phyloP scores from a whole-genome alignment of 2,797 vertebrate genomes.

The Cyprinodon diabolis region DNA sequence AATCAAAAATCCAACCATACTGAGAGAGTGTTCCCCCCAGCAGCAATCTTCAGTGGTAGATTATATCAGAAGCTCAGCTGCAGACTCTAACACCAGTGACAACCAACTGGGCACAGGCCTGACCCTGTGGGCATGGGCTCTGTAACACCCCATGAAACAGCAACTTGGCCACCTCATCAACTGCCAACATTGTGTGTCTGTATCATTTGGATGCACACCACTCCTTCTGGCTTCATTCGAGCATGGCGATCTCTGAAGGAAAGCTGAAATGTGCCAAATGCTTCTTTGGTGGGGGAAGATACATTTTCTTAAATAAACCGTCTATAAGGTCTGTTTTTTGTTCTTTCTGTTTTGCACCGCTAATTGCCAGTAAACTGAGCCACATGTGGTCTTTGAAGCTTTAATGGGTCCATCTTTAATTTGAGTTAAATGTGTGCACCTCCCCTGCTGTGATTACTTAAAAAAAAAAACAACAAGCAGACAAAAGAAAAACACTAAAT shows the following conservation, averaged over 20 bases:
- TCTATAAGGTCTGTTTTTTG: neutral
- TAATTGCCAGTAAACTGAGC: slow-evolving; percentile 11
- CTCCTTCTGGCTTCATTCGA: slow-evolving; percentile 40
- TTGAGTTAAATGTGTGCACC: slow-evolving; percentile 28
- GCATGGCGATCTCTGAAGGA: slow-evolving; percentile 34
- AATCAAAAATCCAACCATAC: slow-evolving; percentile 30
- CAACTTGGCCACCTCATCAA: slow-evolving; percentile 36
- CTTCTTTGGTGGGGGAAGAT: slow-evolving; percentile 8
- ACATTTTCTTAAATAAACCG: neutral
- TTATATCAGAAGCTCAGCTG: slow-evolving; percentile 24
- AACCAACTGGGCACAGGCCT: slow-evolving; percentile 34
- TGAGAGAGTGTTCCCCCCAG: slow-evolving; percentile 15
- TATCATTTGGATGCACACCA: slow-evolving; percentile 34
- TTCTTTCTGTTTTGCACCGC: slow-evolving; percentile 20
- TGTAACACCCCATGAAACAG: slow-evolving; percentile 21
- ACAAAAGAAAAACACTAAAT: slow-evolving; percentile 37
- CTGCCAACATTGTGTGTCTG: slow-evolving; percentile 33
- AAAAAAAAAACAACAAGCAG: neutral
- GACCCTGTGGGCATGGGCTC: slow-evolving; percentile 21
- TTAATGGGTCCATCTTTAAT: slow-evolving; percentile 23
- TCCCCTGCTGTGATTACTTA: slow-evolving; percentile 30
- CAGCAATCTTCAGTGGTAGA: slow-evolving; percentile 14
- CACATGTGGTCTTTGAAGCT: slow-evolving; percentile 16
- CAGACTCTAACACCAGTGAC: slow-evolving; percentile 38
- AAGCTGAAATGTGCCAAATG: slow-evolving; percentile 28